These are phyloP conservation scores for Aquatica leii DNA, from an alignment of 2,888 invertebrate genomes.

Conservation along the genomic window DNA sequence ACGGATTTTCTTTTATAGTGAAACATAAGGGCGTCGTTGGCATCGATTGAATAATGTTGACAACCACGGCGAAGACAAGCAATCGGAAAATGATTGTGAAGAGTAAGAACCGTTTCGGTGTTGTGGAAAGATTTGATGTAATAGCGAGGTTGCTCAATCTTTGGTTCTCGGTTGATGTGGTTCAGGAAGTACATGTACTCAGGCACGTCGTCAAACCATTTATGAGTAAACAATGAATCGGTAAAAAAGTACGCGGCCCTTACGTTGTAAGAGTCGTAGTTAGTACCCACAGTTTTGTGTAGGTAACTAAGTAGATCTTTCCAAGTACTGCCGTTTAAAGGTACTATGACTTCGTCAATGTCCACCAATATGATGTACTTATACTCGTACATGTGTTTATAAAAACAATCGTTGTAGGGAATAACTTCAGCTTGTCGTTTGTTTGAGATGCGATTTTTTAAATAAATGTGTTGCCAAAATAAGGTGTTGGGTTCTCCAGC, in stretches of 20 bases:
- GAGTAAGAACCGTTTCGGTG: constrained; percentile 84
- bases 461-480: constrained; percentile 81
- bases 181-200: constrained; percentile 92
- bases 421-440: constrained; percentile 91
- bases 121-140: constrained; percentile 96
- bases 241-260: constrained; percentile 93
- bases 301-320: constrained; percentile 75
- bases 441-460: constrained; percentile 84
- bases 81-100: constrained; percentile 93
- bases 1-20: constrained; percentile 85
- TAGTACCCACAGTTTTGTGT: constrained; percentile 72
- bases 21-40: constrained; percentile 85
- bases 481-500: constrained; percentile 87
- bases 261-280: constrained; percentile 83
- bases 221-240: constrained; percentile 79
- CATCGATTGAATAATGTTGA: constrained; percentile 86
- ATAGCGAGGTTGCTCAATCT: constrained; percentile 92
- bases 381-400: constrained; percentile 85
- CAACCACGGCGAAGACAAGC: constrained; percentile 79
- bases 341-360: constrained; percentile 59
- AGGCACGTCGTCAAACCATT: constrained; percentile 79
- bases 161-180: constrained; percentile 88
- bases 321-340: constrained; percentile 77
- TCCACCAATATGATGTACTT: constrained; percentile 85
- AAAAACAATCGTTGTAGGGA: constrained; percentile 93